Evolutionary conservation across 2,113 vertebrate species (phyloP).

Genomic region (Xiphophorus hellerii): DNA sequence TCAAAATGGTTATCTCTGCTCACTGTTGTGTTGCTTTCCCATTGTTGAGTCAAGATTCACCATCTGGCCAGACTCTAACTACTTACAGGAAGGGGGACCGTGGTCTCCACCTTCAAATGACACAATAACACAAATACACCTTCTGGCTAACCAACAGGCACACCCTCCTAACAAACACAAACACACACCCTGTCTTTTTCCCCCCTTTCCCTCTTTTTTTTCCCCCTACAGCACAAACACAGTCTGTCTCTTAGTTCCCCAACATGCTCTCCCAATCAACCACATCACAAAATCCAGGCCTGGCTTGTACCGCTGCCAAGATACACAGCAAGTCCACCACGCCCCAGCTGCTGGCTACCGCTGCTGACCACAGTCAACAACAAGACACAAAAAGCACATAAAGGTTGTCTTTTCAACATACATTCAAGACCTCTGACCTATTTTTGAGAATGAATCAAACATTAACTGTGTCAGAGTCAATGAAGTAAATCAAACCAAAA

Average conservation of each 20-base stretch:
- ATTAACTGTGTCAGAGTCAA: neutral
- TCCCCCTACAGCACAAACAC: constrained; percentile 27
- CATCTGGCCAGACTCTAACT: constrained; percentile 36
- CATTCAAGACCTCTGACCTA: neutral
- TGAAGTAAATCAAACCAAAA: neutral
- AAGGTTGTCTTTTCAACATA: constrained; percentile 7
- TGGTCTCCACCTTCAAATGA: constrained; percentile 51
- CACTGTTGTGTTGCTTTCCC: constrained; percentile 32
- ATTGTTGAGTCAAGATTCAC: constrained; percentile 25
- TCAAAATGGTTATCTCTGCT: neutral
- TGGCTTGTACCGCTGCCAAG: constrained; percentile 50
- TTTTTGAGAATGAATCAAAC: neutral
- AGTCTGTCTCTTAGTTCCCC: constrained; percentile 51
- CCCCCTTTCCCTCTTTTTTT: neutral
- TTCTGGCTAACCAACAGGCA: constrained; percentile 48
- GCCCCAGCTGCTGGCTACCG: constrained; percentile 49
- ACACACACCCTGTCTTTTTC: constrained; percentile 19
- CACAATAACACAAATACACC: constrained; percentile 58
- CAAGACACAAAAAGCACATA: constrained; percentile 34
- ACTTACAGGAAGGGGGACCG: constrained; percentile 61
- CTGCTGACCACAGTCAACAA: constrained; percentile 48
- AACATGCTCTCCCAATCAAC: constrained; percentile 50
- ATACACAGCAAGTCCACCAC: constrained; percentile 56
- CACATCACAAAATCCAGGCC: constrained; percentile 60
- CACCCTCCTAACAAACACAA: constrained; percentile 53